These are phyloP conservation scores for Nomada flava DNA, from an alignment of 2,888 invertebrate species.

Conservation along the genomic window DNA sequence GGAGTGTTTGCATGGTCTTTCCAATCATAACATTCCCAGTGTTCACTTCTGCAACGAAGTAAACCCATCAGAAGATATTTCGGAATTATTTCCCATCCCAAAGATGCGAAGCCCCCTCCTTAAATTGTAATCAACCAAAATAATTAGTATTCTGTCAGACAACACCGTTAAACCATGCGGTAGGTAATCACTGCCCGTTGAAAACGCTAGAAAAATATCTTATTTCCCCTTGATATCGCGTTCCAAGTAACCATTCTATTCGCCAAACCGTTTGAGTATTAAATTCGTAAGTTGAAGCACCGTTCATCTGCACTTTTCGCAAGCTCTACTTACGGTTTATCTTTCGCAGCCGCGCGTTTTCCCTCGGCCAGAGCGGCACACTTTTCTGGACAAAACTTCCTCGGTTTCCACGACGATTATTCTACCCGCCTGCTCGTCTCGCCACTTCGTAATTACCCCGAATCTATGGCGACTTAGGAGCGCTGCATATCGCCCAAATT, in stretches of 20 bases:
- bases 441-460: constrained; percentile 71
- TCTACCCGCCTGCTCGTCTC: neutral
- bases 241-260: constrained; percentile 1
- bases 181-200: neutral
- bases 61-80: neutral
- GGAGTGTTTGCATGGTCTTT: neutral
- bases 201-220: constrained; percentile 12
- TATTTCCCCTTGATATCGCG: neutral
- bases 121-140: neutral
- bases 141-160: neutral
- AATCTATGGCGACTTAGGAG: constrained; percentile 72
- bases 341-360: constrained; percentile 18
- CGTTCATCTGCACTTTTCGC: constrained; percentile 19
- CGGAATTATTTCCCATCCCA: neutral
- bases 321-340: constrained; percentile 42
- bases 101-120: neutral
- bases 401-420: constrained; percentile 11
- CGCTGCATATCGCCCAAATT: constrained; percentile 74
- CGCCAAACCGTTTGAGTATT: constrained; percentile 47
- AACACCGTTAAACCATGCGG: neutral
- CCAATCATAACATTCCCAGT: neutral
- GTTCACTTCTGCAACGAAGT: no score
- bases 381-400: constrained; percentile 50
- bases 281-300: constrained; percentile 42
- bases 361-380: neutral